Evolutionary conservation across 2,797 vertebrate species (phyloP), one percentile per base, ranked within the genome.

Genomic region (Parauchenoglanis ngamensis): DNA sequence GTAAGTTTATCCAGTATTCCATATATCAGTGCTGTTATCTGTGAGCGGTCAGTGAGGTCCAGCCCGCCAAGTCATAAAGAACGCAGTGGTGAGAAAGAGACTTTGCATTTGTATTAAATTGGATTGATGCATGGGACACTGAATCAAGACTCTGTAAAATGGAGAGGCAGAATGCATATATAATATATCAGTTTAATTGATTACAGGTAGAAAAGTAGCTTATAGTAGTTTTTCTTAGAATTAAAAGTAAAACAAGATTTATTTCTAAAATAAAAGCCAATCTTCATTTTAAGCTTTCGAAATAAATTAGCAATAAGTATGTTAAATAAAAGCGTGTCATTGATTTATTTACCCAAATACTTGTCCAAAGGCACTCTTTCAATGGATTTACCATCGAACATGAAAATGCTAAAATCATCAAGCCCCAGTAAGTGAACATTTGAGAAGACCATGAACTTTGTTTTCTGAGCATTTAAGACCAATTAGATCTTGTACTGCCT

Each of bases 241-340:
- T 17, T 77, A 15, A 77, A 77, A 77, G 46, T 77, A 52, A 77
- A 78, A 15, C 25, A 56, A 17, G 52, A 54, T 77, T 77, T 12
- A 52, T 77, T 72, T 72, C 35, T 44, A 10, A 72, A 72, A 72
- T 72, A 72, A 75, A 75, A 75, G 23, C 31, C 31, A 19, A 70
- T 12, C 35, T 70, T 70, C 6, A 70, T 31, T 70, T 70, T 70
- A 4, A 31, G 35, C 31, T 70, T 70, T 31, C 31, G 12, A 21
- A 40, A 7, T 40, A 44, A 40, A 72, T 8, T 28, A 65, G 63
- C 10, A 11, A n/a, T 65, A 65, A n/a, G 63, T 65, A n/a, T 11
- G 12, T 72, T 72, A 23, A 75, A 75, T 19, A 72, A 72, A 31
- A 68, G 23, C 46, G 46, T 25, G n/a, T 59, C 31, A 57, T 70